Evolutionary conservation across 1,140 invertebrate genomes (phyloP).

Genomic region (Diorhabda sublineata): DNA sequence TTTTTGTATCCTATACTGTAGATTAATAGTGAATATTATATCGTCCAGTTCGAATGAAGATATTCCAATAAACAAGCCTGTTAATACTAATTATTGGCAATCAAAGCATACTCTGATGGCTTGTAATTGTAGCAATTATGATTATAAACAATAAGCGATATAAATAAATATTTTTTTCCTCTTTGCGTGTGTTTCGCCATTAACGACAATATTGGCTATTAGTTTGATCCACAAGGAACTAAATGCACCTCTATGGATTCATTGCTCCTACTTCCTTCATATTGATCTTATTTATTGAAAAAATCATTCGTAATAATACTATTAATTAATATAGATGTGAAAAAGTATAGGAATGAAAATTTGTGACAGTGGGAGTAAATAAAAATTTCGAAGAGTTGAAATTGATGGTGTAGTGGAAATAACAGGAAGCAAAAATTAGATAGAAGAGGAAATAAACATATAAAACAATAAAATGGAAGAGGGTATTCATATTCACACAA

Average conservation of each 20-base stretch:
- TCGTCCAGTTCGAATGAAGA: slow-evolving; percentile 10
- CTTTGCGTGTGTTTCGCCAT: neutral
- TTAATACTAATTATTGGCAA: slow-evolving; percentile 21
- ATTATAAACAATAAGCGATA: slow-evolving; percentile 15
- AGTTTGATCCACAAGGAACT: slow-evolving; percentile 15
- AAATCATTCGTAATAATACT: too few species aligned
- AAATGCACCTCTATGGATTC: slow-evolving; percentile 21
- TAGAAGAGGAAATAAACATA: too few species aligned
- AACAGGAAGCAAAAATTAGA: too few species aligned
- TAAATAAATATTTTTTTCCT: slow-evolving; percentile 18
- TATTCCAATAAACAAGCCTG: slow-evolving; percentile 21
- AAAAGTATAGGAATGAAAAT: too few species aligned
- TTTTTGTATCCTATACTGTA: too few species aligned
- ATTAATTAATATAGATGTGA: too few species aligned
- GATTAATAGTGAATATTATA: neutral
- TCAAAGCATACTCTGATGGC: slow-evolving; percentile 19
- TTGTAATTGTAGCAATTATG: slow-evolving; percentile 17
- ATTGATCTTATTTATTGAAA: too few species aligned
- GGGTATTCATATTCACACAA: too few species aligned
- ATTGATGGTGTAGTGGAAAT: too few species aligned
- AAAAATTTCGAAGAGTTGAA: too few species aligned
- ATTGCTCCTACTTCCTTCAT: slow-evolving; percentile 13
- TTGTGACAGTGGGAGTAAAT: too few species aligned
- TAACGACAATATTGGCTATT: slow-evolving; percentile 8
- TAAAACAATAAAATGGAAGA: too few species aligned